Evolutionary conservation across 1,140 invertebrate genomes (phyloP).

Genomic region (Artemia franciscana): DNA sequence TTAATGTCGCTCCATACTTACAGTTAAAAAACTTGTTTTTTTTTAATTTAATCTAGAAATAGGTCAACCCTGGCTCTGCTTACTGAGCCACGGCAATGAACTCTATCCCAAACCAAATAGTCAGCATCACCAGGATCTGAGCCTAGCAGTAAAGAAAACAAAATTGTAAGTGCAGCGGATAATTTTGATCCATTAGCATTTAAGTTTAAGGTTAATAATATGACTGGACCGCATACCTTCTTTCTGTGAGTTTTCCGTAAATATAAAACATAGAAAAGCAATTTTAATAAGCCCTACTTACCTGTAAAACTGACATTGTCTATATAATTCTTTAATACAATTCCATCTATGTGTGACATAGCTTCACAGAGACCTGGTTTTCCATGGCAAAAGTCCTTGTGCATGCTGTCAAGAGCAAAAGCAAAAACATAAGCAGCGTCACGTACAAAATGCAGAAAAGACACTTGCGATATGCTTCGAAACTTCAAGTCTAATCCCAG

Average conservation of each 20-base stretch:
- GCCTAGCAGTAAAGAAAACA: no score
- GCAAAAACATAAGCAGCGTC: constrained; percentile 31
- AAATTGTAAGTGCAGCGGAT: no score
- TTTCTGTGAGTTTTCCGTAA: not conserved
- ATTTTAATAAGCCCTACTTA: constrained; percentile 10
- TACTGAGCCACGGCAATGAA: no score
- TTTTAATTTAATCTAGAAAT: no score
- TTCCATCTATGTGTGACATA: constrained; percentile 23
- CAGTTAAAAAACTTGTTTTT: no score
- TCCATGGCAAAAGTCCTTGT: constrained; percentile 19
- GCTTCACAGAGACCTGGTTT: constrained; percentile 21
- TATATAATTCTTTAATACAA: constrained; percentile 21
- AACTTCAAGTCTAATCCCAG: not conserved
- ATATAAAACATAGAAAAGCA: not conserved
- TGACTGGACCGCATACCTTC: not conserved
- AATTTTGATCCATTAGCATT: no score
- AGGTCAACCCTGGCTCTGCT: no score
- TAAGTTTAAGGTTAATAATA: not conserved
- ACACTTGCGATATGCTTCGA: constrained; percentile 9
- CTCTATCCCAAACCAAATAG: no score
- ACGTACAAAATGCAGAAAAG: constrained; percentile 29
- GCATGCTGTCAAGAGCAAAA: constrained; percentile 25
- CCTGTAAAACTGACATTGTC: constrained; percentile 29
- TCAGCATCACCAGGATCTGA: no score
- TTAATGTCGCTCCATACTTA: no score